Evolutionary conservation across 2,113 vertebrate species (phyloP), one percentile per base, ranked within the genome.

Genomic region (Chitala chitala): DNA sequence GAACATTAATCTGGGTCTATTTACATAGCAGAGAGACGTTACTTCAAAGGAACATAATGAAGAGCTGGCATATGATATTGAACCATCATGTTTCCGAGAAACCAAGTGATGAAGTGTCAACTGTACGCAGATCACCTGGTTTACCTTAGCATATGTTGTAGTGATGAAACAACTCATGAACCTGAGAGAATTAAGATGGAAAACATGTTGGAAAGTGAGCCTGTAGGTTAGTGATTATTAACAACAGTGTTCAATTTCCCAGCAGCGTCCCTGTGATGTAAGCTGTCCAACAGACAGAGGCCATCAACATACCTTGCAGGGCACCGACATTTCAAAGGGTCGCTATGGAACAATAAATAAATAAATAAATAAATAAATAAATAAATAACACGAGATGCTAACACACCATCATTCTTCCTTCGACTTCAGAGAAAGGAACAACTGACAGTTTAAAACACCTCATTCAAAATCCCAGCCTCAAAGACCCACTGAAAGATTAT

Each of bases 11-110:
- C 86, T 82, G 77, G 72, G 77, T 76, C n/a, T 88, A 82, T 88
- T 87, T 87, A 78, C 85, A 84, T 87, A 89, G 86, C 86, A 88
- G 86, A 79, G 77, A 85, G 74, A 76, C 69, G 82, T 86, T 85
- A 81, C 78, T 85, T 78, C 17, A 73, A 70, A 63, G 59, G 24
- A 81, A 78, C 12, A 76, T 68, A 58, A 8, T n/a, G 29, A 29
- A 74, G 33, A 20, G 4, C 63, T 73, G 59, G 69, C 54, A 29
- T 22, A 54, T 75, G 64, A 78, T 73, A 59, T 42, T 15, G 17
- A 48, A 29, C 9, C 58, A 56, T 63, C 42, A 33, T 63, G 40
- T 63, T 73, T 63, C 42, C n/a, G 38, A 12, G n/a, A 38, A 33
- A 22, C 72, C 26, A 50, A 40, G 29, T 63, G 44, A 73, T 73